Base-by-base conservation (phyloP, 2,797 vertebrate species). In the Enteromius mattozi region DNA sequence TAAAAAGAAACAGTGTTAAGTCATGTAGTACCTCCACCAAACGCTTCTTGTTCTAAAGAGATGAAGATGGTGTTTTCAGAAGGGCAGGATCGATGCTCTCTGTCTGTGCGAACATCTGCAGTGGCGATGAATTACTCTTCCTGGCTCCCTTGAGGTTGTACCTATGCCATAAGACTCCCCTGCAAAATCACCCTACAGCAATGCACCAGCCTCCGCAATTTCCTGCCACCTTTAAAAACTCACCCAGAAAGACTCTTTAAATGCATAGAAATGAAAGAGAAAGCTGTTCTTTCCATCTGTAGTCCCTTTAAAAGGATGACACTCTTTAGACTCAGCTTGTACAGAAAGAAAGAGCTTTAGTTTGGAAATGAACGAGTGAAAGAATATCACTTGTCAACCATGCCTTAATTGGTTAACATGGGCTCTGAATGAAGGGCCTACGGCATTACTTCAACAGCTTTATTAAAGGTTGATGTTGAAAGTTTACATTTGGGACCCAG, bases 101-200 rank as follows among this genome's bases (percentile, higher is more conserved):
- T 86, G 88, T 89, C 90, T 88, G 86, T 89, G 89, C 85, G 87
- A 91, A 90, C 90, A 92, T 94, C 91, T 90, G 92, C 92, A 92
- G 90, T 90, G 92, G 90, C 86, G 80, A 92, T 93, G 89, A 92
- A 92, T 93, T 91, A 92, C 90, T 84, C 37, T 63, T 66, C 84
- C 54, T 49, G 82, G 89, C 88, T 92, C 89, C 89, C 91, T 86
- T 59, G 88, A 91, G 91, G 85, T 87, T 80, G 86, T 89, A 82
- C 85, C 90, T 90, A 79, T 81, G 68, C 87, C 81, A 84, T 76
- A 85, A 71, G 75, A 72, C 87, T 86, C 82, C 90, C 86, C 87
- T 90, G 91, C 91, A 91, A 88, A 91, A 91, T 86, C 80, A 84
- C 27, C 86, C 82, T 9, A 19, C 85, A 86, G 89, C 87, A 85